phyloP scores from a whole-genome alignment of 2,113 vertebrate genomes.

The Oncorhynchus keta region DNA sequence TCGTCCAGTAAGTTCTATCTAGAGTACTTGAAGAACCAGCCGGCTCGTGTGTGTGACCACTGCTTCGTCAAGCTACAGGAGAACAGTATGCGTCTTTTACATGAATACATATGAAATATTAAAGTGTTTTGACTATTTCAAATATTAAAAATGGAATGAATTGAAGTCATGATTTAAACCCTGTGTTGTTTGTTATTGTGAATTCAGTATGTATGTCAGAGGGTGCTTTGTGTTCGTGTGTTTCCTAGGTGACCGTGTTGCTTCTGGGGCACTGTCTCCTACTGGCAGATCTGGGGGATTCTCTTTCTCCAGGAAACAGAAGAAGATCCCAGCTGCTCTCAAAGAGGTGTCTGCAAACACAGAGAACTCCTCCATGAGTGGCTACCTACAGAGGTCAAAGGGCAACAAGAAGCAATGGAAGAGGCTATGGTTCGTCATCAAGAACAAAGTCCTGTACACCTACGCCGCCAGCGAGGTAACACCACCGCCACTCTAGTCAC shows the following conservation, averaged over 20 bases:
- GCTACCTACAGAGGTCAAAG: slow-evolving; percentile 92
- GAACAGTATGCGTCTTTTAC: slow-evolving; percentile 73
- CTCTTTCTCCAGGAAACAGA: slow-evolving; percentile 93
- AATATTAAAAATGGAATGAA: not conserved
- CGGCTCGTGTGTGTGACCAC: slow-evolving; percentile 93
- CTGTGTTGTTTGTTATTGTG: not conserved
- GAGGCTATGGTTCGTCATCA: slow-evolving; percentile 97
- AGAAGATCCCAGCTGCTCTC: slow-evolving; percentile 95
- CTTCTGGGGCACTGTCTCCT: slow-evolving; percentile 80
- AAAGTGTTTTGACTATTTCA: not conserved
- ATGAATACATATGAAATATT: not conserved
- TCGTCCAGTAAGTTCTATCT: slow-evolving; percentile 92
- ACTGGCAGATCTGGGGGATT: slow-evolving; percentile 88
- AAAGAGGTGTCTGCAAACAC: slow-evolving; percentile 98
- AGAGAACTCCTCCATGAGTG: slow-evolving; percentile 98
- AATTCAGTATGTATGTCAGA: not conserved
- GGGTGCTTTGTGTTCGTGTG: not conserved
- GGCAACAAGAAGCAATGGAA: slow-evolving; percentile 96
- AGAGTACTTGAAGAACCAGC: slow-evolving; percentile 97
- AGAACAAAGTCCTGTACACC: slow-evolving; percentile 97
- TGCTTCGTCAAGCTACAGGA: slow-evolving; percentile 92
- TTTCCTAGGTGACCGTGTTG: slow-evolving; percentile 78
- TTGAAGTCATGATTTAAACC: not conserved
- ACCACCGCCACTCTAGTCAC: not conserved
- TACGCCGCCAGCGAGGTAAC: slow-evolving; percentile 97